Evolutionary conservation across 53 echinoderm and acorn worm genomes (phyloP).

Genomic region (Henricia sp.): DNA sequence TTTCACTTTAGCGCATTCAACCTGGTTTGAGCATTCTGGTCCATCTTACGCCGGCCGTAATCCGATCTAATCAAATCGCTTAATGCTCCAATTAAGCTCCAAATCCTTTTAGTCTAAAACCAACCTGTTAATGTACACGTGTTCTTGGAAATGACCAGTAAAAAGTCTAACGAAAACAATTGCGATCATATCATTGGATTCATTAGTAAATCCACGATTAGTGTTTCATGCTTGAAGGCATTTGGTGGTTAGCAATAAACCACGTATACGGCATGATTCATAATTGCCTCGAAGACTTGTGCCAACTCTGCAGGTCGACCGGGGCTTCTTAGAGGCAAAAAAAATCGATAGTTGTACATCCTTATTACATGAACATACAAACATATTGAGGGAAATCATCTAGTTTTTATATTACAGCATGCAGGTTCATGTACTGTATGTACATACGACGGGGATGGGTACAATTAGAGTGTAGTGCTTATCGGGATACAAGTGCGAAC

Average conservation of each 20-base stretch:
- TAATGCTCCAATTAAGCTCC: constrained; percentile 1
- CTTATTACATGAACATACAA: constrained; percentile 14
- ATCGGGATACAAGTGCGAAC: no score
- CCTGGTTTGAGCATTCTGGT: no score
- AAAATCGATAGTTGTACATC: constrained; percentile 2
- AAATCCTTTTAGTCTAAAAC: neutral
- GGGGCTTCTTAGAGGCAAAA: neutral
- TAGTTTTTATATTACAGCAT: neutral
- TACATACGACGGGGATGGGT: no score
- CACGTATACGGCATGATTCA: constrained; percentile 17
- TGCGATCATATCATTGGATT: neutral
- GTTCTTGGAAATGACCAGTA: neutral
- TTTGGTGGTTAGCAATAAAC: neutral
- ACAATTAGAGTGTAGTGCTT: no score
- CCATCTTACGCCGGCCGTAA: neutral
- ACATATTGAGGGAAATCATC: constrained; percentile 1
- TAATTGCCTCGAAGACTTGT: neutral
- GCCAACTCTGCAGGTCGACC: neutral
- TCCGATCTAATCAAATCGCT: neutral
- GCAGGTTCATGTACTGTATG: no score
- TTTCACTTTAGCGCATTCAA: no score
- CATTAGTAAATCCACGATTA: neutral
- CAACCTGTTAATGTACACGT: constrained; percentile 33
- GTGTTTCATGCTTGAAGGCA: neutral
- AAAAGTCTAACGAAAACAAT: no score